Evolutionary conservation across 1,140 invertebrate species (phyloP), one percentile per base, ranked within the genome.

Genomic region (Aphidius ervi): DNA sequence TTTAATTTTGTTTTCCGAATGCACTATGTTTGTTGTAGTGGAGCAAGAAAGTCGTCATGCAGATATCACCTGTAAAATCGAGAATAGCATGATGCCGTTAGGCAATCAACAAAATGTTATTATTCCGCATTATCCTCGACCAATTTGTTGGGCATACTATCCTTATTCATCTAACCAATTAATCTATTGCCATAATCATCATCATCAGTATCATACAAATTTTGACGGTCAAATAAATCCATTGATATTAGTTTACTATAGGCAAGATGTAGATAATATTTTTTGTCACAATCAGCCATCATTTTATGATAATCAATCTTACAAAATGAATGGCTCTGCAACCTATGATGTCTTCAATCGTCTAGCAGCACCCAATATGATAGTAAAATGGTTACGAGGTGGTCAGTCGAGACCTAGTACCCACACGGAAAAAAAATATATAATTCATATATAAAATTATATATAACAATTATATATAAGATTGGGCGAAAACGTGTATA

Each of bases 1-100:
- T 67, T 71, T 68, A 66, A 71, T 60, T 45, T 60, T 59, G 68
- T 67, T 74, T 65, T 74, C 62, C 76, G 76, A 73, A 75, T 76
- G 68, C 64, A 73, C 73, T 77, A 66, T 78, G 73, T 79, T 73
- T 78, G 75, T 79, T 79, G 71, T 78, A 78, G 76, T 72, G 66
- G 74, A 67, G 68, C 75, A 74, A 78, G 76, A 78, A 70, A 74
- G 74, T 76, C 71, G 69, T 68, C 74, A 75, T 75, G 71, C 74
- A 71, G 74, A 76, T 75, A 73, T 71, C 71, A 67, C 69, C 73
- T 71, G 67, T 69, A 70, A 68, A 72, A 73, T 68, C 61, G 71
- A 74, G 69, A 78, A 68, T 78, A 74, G 65, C 69, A 66, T 61
- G 54, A 61, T 73, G 65, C 70, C 54, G 42, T 57, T 68, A 67